Base-by-base conservation (phyloP, 1,140 invertebrate species). In the Thaumatotibia leucotreta region DNA sequence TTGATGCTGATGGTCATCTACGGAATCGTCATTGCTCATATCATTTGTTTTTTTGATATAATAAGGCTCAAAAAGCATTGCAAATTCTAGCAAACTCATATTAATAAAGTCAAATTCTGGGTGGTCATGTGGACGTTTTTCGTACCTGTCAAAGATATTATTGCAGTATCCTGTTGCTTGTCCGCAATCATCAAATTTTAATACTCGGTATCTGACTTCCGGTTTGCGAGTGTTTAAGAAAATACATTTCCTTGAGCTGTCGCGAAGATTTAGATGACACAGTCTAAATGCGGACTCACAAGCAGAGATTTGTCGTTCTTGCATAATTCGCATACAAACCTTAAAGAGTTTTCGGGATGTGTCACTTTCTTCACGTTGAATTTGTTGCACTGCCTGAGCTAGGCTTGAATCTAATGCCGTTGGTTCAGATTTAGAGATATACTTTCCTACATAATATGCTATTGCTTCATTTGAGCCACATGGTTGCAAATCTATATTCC, bases 391-490 rank as follows among this genome's bases (percentile, higher is more conserved):
- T 14, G 72, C 77, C 67, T 82, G 61, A 14, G 69, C 61, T 24
- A 86, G 58, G 45, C 67, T 71, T 49, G 22, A 14, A 75, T 70
- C 65, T 10, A 82, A 10, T 33, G 58, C 70, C 9, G 61, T 61
- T 11, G 86, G 82, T 77, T 91, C 88, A 23, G 66, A 24, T 78
- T 89, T 91, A 10, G 77, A 75, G 8, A 79, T 68, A 63, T 91
- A 90, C 66, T 91, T 89, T 11, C 81, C 81, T 35, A 91, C 74
- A 72, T 89, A 91, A 63, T 77, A 83, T 5, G 81, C 83, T 32
- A 91, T 82, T 2, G 83, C 67, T 69, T 78, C 76, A 64, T 77
- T 79, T 27, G 70, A 68, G 2, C 79, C 79, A 61, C 81, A 85
- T 22, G 82, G 80, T 70, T 76, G 74, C 11, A 76, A 66, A 45